Percentiles rank a stretch among this genome's conserved stretches.
These are phyloP conservation scores for Serrognathus titanus DNA, from an alignment of 2,888 invertebrate genomes.

Conservation along the genomic window DNA sequence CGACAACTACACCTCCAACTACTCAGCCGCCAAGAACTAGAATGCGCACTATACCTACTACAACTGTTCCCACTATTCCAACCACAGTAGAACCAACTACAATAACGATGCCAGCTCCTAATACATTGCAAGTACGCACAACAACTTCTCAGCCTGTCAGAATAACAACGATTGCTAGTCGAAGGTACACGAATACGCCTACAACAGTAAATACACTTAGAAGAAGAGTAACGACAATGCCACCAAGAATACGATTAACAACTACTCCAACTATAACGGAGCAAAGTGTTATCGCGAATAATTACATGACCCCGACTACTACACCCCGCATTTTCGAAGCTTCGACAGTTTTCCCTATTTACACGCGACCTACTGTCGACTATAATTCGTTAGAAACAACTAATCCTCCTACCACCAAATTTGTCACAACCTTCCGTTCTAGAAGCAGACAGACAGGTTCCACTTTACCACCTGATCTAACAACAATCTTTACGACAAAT, in stretches of 20 bases:
- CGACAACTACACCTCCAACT: constrained; percentile 12
- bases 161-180: constrained; percentile 7
- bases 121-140: constrained; percentile 17
- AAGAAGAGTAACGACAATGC: constrained; percentile 38
- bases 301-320: background rate
- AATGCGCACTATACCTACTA: background rate
- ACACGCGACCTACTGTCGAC: constrained; percentile 15
- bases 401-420: constrained; percentile 13
- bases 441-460: background rate
- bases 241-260: constrained; percentile 45
- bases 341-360: constrained; percentile 13
- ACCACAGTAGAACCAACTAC: background rate
- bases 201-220: constrained; percentile 25
- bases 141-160: constrained; percentile 4
- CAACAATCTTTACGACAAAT: constrained; percentile 1
- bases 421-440: constrained; percentile 6
- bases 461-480: constrained; percentile 5
- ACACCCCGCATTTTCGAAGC: background rate
- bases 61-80: no score
- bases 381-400: constrained; percentile 15
- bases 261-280: constrained; percentile 10
- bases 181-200: constrained; percentile 6
- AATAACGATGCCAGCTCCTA: constrained; percentile 13
- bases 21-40: background rate
- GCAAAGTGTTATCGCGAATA: background rate